Evolutionary conservation across 2,113 vertebrate genomes (phyloP), one percentile per base, ranked within the genome.

Genomic region (Arothron firmamentum): DNA sequence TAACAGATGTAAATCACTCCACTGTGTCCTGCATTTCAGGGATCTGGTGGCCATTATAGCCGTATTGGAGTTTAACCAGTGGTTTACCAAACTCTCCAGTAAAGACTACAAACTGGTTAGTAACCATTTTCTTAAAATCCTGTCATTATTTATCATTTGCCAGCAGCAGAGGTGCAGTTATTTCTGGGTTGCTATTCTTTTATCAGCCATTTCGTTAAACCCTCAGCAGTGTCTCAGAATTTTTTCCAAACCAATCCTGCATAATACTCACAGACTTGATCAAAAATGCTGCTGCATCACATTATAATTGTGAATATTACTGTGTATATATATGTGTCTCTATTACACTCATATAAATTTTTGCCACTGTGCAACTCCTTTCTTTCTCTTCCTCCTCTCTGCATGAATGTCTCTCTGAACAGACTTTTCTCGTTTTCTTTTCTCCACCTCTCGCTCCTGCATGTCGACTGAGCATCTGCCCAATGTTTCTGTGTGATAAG

Each of bases 1-100:
- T 25, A 59, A 1, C 70, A 62, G 70, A 59, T 45, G 59, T 65
- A 63, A 47, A 19, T 20, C 47, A 21, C 60, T 28, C 67, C 15
- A 28, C 10, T 75, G 56, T 67, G 38, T 84, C 57, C 69, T 68
- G 68, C 73, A 88, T 85, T 65, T 88, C 87, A 98, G 96, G 90
- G 96, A 98, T 90, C 92, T 98, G 82, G 94, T 98, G 82, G 96
- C 96, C 42, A 98, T 98, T 81, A 93, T 97, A 63, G 96, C 94
- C 56, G 95, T 94, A 3, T 88, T 98, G 87, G 96, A 98, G 58
- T 97, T 96, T 64, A 98, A 97, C 85, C 96, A 96, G 86, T 98
- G 96, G 96, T 98, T 98, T 90, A 96, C 93, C 73, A 98, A 96
- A 79, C 89, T 98, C 63, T 94, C 94, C 65, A 94, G 93, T 3